Evolutionary conservation across 1,140 invertebrate species (phyloP).

Genomic region (Polypedilum pembai): DNA sequence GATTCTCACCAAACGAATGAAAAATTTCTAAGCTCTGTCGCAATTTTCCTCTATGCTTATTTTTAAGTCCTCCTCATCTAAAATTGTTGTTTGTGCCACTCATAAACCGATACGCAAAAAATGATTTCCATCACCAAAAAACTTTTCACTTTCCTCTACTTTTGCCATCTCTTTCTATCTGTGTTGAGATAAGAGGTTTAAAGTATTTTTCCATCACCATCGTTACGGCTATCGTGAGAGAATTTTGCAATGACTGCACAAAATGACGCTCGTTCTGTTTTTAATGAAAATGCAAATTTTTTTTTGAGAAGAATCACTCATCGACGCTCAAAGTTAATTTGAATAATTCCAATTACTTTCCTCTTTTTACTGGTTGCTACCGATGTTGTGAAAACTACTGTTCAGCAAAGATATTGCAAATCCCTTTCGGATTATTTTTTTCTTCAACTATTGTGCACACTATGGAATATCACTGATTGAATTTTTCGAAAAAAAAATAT

Average conservation of each 20-base stretch:
- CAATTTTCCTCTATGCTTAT: not conserved
- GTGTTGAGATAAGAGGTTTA: not conserved
- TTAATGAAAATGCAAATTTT: not conserved
- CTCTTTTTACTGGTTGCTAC: not conserved
- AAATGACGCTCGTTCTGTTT: not conserved
- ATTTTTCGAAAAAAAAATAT: too few species aligned
- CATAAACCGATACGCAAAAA: not conserved
- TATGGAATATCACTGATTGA: too few species aligned
- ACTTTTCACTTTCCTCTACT: not conserved
- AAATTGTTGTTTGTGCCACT: not conserved
- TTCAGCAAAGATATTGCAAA: too few species aligned
- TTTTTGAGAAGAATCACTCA: not conserved
- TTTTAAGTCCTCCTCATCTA: not conserved
- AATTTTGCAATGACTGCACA: not conserved
- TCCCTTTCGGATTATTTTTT: too few species aligned
- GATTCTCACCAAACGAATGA: not conserved
- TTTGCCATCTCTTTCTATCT: not conserved
- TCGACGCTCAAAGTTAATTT: not conserved
- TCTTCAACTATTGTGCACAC: too few species aligned
- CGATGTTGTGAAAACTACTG: too few species aligned
- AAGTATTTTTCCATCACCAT: not conserved
- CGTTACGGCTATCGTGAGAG: not conserved
- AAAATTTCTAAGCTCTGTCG: not conserved
- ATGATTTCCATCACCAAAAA: not conserved
- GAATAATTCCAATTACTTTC: conserved; percentile 14